Evolutionary conservation across 2,888 invertebrate genomes (phyloP).

Genomic region (Drosophila birchii): DNA sequence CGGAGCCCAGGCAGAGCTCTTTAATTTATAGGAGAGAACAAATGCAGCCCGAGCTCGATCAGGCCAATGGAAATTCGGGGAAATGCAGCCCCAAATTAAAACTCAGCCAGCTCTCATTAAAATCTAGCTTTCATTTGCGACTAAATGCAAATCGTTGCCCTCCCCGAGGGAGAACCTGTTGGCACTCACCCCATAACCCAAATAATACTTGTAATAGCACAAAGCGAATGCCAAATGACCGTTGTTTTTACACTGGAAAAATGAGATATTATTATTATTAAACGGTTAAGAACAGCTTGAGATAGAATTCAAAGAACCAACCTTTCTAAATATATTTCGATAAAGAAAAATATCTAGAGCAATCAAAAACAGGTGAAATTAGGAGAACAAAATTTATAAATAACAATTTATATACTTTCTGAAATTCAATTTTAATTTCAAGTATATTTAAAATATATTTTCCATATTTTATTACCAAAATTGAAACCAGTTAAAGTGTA

Average conservation of each 20-base stretch:
- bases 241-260: slow-evolving; percentile 20
- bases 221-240: slow-evolving; percentile 68
- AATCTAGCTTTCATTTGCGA: slow-evolving; percentile 11
- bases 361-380: too few relatives aligned
- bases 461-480: too few relatives aligned
- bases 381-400: too few relatives aligned
- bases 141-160: slow-evolving; percentile 38
- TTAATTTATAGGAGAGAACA: slow-evolving; percentile 40
- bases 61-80: slow-evolving; percentile 10
- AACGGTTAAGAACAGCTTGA: not conserved
- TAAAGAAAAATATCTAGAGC: too few relatives aligned
- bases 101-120: slow-evolving; percentile 15
- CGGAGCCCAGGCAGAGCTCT: slow-evolving; percentile 15
- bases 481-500: too few relatives aligned
- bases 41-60: slow-evolving; percentile 37
- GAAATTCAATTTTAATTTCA: too few relatives aligned
- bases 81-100: slow-evolving; percentile 27
- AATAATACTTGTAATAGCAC: slow-evolving; percentile 55
- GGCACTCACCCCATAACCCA: slow-evolving; percentile 50
- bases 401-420: too few relatives aligned
- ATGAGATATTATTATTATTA: not conserved
- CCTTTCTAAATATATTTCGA: too few relatives aligned
- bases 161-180: slow-evolving; percentile 32
- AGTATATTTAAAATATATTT: too few relatives aligned
- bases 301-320: too few relatives aligned